Conservation (phyloP, 2,797 vertebrate species). For the Chloroceryle amazona region DNA sequence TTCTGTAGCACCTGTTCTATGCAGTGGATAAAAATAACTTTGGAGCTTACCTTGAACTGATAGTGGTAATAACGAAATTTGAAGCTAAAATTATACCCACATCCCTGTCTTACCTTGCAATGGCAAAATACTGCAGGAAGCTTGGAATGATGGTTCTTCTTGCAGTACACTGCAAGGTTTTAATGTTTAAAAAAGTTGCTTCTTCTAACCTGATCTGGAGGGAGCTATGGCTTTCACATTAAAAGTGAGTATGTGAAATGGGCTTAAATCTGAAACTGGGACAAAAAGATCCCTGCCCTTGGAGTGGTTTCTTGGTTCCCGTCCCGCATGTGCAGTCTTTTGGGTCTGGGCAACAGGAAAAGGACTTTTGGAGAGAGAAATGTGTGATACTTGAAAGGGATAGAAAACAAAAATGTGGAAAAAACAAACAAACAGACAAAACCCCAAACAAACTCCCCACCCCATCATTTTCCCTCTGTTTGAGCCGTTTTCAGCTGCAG, state of each 20-base stretch:
- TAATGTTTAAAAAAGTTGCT: neutral
- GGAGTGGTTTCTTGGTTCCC: neutral
- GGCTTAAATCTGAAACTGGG: neutral
- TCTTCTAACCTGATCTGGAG: neutral
- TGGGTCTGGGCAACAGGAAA: neutral
- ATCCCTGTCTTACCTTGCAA: neutral
- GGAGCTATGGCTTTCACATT: neutral
- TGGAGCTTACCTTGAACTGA: neutral
- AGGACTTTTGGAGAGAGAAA: neutral
- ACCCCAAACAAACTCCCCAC: neutral
- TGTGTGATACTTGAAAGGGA: neutral
- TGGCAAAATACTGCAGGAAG: neutral
- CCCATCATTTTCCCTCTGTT: neutral
- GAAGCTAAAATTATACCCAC: neutral
- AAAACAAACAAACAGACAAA: too few species aligned
- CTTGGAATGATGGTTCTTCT: neutral
- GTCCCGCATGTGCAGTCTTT: neutral
- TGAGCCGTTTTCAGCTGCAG: neutral
- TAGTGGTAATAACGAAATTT: neutral
- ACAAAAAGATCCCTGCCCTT: neutral
- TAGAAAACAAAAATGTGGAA: neutral
- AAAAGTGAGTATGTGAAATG: neutral
- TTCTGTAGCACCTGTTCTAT: neutral
- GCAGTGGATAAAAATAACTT: neutral
- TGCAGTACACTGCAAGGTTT: neutral